Conservation (phyloP, 2,888 invertebrate genomes). For the Acanthococcus lagerstroemiae region DNA sequence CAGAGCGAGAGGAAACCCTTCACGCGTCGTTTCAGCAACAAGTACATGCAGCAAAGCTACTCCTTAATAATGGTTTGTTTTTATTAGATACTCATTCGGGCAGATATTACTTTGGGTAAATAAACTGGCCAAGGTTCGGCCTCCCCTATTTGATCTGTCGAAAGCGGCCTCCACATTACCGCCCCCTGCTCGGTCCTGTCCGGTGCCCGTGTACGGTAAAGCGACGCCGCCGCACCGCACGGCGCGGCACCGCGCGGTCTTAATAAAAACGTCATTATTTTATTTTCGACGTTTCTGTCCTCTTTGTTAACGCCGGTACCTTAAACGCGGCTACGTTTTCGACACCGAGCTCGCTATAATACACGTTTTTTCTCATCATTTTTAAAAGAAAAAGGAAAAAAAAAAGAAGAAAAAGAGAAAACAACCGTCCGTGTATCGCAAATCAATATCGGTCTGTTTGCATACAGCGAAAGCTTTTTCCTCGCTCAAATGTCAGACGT, state of each 20-base stretch:
- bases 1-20: no score
- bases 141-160: conserved; percentile 15
- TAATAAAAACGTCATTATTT: conserved; percentile 10
- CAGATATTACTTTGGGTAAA: conserved; percentile 22
- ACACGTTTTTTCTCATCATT: no score
- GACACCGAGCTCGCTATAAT: no score
- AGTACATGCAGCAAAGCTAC: background rate
- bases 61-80: conserved; percentile 24
- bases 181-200: background rate
- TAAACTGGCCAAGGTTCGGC: conserved; percentile 5
- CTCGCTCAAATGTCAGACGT: no score
- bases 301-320: no score
- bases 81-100: conserved; percentile 18
- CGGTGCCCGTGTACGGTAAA: background rate
- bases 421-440: no score
- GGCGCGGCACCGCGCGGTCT: background rate
- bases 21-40: conserved; percentile 25
- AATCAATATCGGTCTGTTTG: no score
- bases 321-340: no score
- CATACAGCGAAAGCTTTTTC: no score
- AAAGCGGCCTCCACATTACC: conserved; percentile 6
- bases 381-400: no score
- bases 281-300: background rate
- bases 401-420: no score
- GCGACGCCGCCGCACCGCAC: background rate